A percentile compares a stretch with the other conserved stretches of the same genome.
These are phyloP conservation scores for Lepidochrysops patricia DNA, from an alignment of 2,888 invertebrate species.

Conservation along the genomic window DNA sequence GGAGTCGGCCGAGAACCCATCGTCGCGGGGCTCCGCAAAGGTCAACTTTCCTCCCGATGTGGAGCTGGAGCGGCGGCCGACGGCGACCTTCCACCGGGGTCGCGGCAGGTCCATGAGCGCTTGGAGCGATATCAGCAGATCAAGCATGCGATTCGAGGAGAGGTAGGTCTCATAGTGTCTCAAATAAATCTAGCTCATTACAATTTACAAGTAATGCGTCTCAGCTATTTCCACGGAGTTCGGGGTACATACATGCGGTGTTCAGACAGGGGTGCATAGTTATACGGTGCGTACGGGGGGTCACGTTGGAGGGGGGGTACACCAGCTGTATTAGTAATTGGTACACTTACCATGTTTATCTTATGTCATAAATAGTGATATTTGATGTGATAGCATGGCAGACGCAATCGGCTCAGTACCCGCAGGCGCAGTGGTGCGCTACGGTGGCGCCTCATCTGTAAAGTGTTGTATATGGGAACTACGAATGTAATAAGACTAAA, in stretches of 20 bases:
- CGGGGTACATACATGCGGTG: constrained; percentile 3
- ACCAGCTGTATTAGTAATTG: constrained; percentile 17
- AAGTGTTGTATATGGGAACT: background rate
- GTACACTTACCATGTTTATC: constrained; percentile 25
- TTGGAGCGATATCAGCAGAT: constrained; percentile 90
- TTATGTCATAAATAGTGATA: constrained; percentile 18
- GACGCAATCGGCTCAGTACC: constrained; percentile 17
- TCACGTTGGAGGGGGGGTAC: constrained; percentile 11
- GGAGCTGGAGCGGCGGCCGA: constrained; percentile 64
- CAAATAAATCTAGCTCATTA: background rate
- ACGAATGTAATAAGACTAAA: background rate
- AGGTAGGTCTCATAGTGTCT: constrained; percentile 77
- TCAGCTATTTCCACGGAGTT: background rate
- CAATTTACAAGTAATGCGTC: background rate
- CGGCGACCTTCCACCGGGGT: constrained; percentile 65
- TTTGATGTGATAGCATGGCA: constrained; percentile 23
- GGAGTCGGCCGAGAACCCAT: constrained; percentile 58
- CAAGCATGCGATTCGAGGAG: constrained; percentile 86
- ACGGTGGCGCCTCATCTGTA: background rate
- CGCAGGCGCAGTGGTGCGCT: constrained; percentile 25
- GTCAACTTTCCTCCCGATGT: constrained; percentile 79
- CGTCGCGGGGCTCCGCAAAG: constrained; percentile 71
- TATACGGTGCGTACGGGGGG: background rate
- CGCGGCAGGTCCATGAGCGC: constrained; percentile 87
- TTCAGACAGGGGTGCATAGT: constrained; percentile 2